Conservation (phyloP, 2,113 vertebrate species). For the Cephalopholis sonnerati region DNA sequence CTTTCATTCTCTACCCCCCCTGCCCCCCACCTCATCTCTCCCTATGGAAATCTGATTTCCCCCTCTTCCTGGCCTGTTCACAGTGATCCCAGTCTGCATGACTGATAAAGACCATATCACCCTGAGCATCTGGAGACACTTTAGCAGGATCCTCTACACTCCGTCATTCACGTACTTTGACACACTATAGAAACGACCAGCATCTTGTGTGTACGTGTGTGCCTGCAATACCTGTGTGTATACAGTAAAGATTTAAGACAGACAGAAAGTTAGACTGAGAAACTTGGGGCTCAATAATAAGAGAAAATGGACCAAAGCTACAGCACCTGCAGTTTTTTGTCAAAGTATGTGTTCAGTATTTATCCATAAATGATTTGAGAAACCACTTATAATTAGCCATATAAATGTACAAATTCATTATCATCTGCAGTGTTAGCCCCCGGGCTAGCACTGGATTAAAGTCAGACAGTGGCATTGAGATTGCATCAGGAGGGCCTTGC, state of each 20-base stretch:
- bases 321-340: background rate
- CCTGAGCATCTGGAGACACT: slow-evolving; percentile 77
- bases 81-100: slow-evolving; percentile 69
- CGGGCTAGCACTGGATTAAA: background rate
- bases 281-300: background rate
- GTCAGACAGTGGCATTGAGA: background rate
- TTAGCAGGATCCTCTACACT: slow-evolving; percentile 66
- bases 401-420: background rate
- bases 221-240: background rate
- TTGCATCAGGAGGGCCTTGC: background rate
- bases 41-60: slow-evolving; percentile 61
- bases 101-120: slow-evolving; percentile 78
- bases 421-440: background rate
- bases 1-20: slow-evolving; percentile 19
- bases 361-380: background rate
- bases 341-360: background rate
- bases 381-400: background rate
- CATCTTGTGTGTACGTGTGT: slow-evolving; percentile 2
- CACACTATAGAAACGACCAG: slow-evolving; percentile 23
- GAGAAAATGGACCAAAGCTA: background rate
- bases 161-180: slow-evolving; percentile 44
- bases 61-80: slow-evolving; percentile 71
- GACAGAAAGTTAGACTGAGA: background rate
- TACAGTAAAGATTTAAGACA: background rate
- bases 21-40: slow-evolving; percentile 2